These are phyloP conservation scores for Epinephelus coioides DNA, from an alignment of 2,797 vertebrate genomes.

Conservation along the genomic window DNA sequence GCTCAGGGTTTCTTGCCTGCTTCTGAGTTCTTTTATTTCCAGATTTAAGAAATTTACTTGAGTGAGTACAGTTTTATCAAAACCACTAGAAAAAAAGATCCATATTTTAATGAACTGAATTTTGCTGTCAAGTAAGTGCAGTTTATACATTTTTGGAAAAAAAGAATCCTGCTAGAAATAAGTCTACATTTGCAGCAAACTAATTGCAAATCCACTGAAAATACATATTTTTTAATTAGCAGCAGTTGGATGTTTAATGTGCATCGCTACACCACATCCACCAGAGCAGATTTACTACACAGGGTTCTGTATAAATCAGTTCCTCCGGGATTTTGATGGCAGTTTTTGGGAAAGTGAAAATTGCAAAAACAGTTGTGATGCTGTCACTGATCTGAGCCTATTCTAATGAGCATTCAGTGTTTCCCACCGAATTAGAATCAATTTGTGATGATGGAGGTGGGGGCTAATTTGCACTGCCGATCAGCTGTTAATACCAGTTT, in stretches of 20 bases:
- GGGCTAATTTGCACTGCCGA: no score
- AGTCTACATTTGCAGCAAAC: neutral
- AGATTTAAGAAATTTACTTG: neutral
- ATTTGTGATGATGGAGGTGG: no score
- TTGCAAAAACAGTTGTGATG: no score
- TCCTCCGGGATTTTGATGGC: no score
- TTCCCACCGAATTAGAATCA: no score
- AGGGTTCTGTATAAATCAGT: neutral
- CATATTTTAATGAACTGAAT: neutral
- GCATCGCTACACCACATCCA: constrained; percentile 6
- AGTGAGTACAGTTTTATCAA: no score
- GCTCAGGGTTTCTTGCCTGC: neutral
- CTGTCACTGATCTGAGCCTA: no score
- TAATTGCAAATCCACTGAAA: constrained; percentile 18
- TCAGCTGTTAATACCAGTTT: no score
- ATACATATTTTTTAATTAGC: constrained; percentile 10
- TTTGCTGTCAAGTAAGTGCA: neutral
- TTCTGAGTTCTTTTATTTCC: neutral
- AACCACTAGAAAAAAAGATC: neutral
- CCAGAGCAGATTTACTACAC: neutral
- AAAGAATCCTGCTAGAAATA: neutral
- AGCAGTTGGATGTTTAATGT: constrained; percentile 24
- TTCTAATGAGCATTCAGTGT: no score
- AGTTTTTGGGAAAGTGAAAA: no score
- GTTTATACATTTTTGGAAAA: neutral